Evolutionary conservation across 2,888 invertebrate genomes (phyloP).

Genomic region (Oligia fasciuncula): DNA sequence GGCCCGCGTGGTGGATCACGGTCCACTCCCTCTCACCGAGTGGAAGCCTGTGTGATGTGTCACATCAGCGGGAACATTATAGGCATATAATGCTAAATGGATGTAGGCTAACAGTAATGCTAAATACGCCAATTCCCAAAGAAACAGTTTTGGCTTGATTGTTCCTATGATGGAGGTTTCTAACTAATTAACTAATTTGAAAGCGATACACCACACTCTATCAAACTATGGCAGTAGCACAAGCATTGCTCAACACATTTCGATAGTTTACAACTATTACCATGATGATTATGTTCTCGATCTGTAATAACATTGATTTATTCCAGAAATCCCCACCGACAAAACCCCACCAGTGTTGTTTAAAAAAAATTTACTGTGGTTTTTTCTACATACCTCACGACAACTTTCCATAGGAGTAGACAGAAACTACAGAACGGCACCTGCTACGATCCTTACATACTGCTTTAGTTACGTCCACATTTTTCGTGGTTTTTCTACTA

Average conservation of each 20-base stretch:
- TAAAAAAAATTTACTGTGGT: too few species aligned
- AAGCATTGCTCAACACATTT: slow-evolving; percentile 32
- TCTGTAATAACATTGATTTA: slow-evolving; percentile 10
- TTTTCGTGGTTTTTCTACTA: not conserved
- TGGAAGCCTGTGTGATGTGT: not conserved
- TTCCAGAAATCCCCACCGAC: too few species aligned
- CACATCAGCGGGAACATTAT: not conserved
- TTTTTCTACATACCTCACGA: not conserved
- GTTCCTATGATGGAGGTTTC: not conserved
- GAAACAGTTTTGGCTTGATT: not conserved
- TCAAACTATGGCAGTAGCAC: slow-evolving; percentile 8
- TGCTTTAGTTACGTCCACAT: not conserved
- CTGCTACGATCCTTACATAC: not conserved
- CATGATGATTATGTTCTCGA: slow-evolving; percentile 33
- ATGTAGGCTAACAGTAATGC: not conserved
- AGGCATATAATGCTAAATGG: too few species aligned
- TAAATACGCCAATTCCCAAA: not conserved
- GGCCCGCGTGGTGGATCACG: not conserved
- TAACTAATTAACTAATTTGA: not conserved
- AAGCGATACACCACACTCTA: not conserved
- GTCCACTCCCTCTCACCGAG: not conserved
- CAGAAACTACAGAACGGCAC: not conserved
- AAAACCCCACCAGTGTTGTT: not conserved
- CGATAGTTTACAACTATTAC: slow-evolving; percentile 32
- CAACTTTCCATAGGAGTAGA: not conserved